phyloP scores from a whole-genome alignment of 23 tunicate species.

The Aplidium turbinatum region DNA sequence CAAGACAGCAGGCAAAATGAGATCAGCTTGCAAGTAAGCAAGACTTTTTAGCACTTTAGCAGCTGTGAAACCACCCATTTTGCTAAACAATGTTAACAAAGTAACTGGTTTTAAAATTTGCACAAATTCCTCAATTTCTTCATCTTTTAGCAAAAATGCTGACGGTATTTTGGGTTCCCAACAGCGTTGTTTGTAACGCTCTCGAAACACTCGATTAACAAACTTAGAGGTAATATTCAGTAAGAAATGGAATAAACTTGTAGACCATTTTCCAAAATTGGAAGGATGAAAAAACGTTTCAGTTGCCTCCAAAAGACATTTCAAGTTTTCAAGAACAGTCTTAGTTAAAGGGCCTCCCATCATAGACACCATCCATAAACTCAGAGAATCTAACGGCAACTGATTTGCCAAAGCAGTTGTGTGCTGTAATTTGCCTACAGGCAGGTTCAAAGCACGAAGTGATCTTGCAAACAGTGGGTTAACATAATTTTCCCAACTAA shows the following conservation, averaged over 20 bases:
- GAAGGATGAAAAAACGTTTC: conserved; percentile 85
- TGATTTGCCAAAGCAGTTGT: conserved; percentile 46
- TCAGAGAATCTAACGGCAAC: conserved; percentile 51
- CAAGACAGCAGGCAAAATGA: conserved; percentile 59
- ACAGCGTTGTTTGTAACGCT: conserved; percentile 44
- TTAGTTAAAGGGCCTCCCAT: conserved; percentile 60
- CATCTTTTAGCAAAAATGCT: conserved; percentile 59
- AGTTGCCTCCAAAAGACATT: conserved; percentile 52
- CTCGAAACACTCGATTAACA: conserved; percentile 53
- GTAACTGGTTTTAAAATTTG: conserved; percentile 73
- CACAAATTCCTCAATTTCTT: conserved; percentile 68
- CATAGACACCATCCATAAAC: conserved; percentile 77
- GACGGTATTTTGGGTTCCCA: conserved; percentile 79
- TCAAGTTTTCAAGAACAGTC: conserved; percentile 48
- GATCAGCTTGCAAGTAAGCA: conserved; percentile 67
- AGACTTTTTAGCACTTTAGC: conserved; percentile 48
- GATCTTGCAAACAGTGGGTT: conserved; percentile 52
- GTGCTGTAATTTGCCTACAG: conserved; percentile 82
- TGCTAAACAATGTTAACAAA: conserved; percentile 60
- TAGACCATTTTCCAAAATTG: conserved; percentile 74
- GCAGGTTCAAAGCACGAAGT: conserved; percentile 61
- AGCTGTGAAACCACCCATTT: conserved; percentile 50
- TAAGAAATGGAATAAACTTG: conserved; percentile 49
- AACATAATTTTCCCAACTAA: conserved; percentile 67
- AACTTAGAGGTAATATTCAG: conserved; percentile 51